Evolutionary conservation across 2,113 vertebrate genomes (phyloP).

Genomic region (Panthera tigris): DNA sequence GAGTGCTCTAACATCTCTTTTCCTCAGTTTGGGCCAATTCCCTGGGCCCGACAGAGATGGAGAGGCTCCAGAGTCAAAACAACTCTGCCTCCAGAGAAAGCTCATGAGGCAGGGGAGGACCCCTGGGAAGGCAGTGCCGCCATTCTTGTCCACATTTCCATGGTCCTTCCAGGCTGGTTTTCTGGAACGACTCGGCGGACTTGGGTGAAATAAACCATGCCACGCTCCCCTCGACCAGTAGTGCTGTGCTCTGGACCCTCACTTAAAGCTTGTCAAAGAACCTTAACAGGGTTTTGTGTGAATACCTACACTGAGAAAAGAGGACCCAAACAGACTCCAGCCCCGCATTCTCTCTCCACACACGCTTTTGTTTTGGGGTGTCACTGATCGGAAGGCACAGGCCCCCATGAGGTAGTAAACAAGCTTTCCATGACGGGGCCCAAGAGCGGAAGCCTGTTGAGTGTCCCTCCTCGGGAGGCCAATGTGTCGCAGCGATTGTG

Average conservation of each 20-base stretch:
- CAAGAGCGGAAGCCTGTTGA: background rate
- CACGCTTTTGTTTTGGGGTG: background rate
- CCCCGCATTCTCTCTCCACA: background rate
- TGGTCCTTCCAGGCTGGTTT: background rate
- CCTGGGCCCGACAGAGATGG: background rate
- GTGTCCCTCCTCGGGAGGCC: background rate
- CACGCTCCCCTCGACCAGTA: background rate
- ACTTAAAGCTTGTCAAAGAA: background rate
- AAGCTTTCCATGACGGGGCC: background rate
- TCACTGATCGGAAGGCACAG: background rate
- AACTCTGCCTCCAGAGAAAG: too few relatives aligned
- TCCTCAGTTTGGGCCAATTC: too few relatives aligned
- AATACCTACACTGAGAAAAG: background rate
- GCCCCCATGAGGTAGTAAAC: background rate
- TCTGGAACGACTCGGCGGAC: background rate
- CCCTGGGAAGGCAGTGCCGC: rapidly evolving
- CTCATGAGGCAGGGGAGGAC: rapidly evolving
- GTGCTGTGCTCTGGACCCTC: background rate
- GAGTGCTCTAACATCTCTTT: background rate
- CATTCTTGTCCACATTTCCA: rapidly evolving
- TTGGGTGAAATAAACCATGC: rapidly evolving
- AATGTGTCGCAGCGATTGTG: background rate
- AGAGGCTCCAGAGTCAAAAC: background rate
- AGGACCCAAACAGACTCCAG: background rate
- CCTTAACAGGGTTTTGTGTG: background rate